Base-by-base conservation (phyloP, 2,113 vertebrate genomes). In the Setophaga coronata region DNA sequence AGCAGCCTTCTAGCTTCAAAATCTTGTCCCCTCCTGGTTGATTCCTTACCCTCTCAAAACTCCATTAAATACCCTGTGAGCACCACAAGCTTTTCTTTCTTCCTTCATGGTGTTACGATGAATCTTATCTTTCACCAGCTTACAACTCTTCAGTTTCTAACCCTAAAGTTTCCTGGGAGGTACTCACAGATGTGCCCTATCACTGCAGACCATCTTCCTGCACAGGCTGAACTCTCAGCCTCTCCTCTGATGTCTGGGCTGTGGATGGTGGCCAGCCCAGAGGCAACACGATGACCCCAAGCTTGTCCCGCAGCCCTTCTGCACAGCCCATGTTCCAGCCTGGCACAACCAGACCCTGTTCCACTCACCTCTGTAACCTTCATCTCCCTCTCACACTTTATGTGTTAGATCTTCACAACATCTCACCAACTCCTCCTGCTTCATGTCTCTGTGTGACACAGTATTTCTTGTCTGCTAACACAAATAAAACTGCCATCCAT, bases 231-330 rank as follows among this genome's bases (percentile, higher is more conserved):
- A 64, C 38, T 56, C 74, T 71, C 2, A 9, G 51, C 36, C 50
- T 45, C 43, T 85, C 50, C 54, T 21, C 31, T 6, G 1, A 8
- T 33, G 45, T 2, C 40, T 0, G 1, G 66, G 65, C 47, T 48
- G 19, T 14, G 57, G 34, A 40, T 43, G 43, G 62, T 29, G 17
- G n/a, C 34, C n/a, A 58, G 28, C 54, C 40, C 2, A 0, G 24
- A 34, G 33, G 7, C 3, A 36, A 42, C n/a, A 69, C 0, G 0
- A 51, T 29, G 34, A 19, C 26, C 29, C 26, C 33, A 62, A 6
- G 42, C 33, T 45, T 76, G 9, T 47, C 25, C 31, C 36, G 6
- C 11, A 48, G 54, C 51, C 47, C 26, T 4, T 28, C 71, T 56
- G 40, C 72, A 60, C 14, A 31, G 80, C 23, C 21, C 6, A 2